phyloP scores from a whole-genome alignment of 2,888 invertebrate species.

The Girardia tigrina region DNA sequence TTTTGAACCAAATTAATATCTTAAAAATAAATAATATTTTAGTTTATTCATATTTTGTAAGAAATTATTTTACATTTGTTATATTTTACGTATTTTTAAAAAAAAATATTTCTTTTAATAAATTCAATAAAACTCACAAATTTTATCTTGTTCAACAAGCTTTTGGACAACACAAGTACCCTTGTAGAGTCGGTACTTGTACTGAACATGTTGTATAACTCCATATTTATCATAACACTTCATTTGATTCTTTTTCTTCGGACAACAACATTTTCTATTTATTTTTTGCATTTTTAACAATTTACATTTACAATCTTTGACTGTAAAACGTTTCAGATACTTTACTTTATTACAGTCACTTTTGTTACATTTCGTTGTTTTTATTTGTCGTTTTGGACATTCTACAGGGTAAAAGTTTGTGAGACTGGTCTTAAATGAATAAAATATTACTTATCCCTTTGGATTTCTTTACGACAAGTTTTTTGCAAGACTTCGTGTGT shows the following conservation, averaged over 20 bases:
- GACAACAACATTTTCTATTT: slow-evolving; percentile 27
- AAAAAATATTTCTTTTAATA: neutral
- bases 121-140: slow-evolving; percentile 21
- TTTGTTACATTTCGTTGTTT: slow-evolving; percentile 1
- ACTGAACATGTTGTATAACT: slow-evolving; percentile 28
- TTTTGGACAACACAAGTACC: slow-evolving; percentile 30
- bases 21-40: no score
- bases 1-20: no score
- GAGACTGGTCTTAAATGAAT: neutral
- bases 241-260: slow-evolving; percentile 28
- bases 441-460: slow-evolving; percentile 1
- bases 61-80: no score
- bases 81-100: no score
- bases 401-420: neutral
- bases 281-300: neutral
- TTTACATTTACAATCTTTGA: slow-evolving; percentile 25
- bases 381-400: slow-evolving; percentile 5
- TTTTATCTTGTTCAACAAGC: slow-evolving; percentile 30
- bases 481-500: slow-evolving; percentile 29
- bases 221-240: slow-evolving; percentile 28
- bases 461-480: neutral
- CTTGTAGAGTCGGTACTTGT: slow-evolving; percentile 5
- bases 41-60: no score
- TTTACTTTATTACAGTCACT: neutral
- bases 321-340: neutral